Conservation (phyloP, 2,888 invertebrate genomes). For the Drosophila emarginata region DNA sequence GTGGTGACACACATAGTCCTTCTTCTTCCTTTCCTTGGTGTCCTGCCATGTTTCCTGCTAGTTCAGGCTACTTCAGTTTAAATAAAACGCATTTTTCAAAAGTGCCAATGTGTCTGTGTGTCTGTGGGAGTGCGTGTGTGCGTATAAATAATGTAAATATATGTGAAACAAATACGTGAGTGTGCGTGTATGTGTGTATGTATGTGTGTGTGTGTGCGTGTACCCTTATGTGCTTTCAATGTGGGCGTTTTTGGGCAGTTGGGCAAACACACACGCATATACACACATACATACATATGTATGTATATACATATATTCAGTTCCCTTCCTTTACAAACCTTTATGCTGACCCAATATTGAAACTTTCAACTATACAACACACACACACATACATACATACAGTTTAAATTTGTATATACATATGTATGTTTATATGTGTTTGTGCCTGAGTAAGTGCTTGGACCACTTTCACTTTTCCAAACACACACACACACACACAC, state of each 20-base stretch:
- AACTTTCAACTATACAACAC: slow-evolving; percentile 69
- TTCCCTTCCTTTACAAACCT: neutral
- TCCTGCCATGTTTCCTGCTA: neutral
- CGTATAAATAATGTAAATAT: slow-evolving; percentile 63
- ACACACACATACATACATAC: slow-evolving; percentile 29
- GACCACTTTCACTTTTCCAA: slow-evolving; percentile 60
- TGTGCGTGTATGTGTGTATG: slow-evolving; percentile 30
- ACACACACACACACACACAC: neutral
- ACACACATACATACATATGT: neutral
- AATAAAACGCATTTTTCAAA: slow-evolving; percentile 74
- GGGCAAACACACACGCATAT: slow-evolving; percentile 47
- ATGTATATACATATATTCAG: slow-evolving; percentile 19
- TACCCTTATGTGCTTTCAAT: slow-evolving; percentile 52
- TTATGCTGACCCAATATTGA: slow-evolving; percentile 61
- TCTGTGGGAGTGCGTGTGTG: slow-evolving; percentile 35
- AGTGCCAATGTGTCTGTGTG: slow-evolving; percentile 47
- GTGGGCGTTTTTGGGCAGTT: slow-evolving; percentile 66
- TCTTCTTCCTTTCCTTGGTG: neutral
- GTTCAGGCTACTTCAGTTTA: slow-evolving; percentile 61
- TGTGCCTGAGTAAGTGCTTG: slow-evolving; percentile 32
- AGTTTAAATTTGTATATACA: slow-evolving; percentile 33
- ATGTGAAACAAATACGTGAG: slow-evolving; percentile 30
- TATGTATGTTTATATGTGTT: slow-evolving; percentile 15
- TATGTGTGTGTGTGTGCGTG: slow-evolving; percentile 28
- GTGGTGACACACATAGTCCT: neutral